Conservation (phyloP, 2,113 vertebrate species). For the Python bivittatus region DNA sequence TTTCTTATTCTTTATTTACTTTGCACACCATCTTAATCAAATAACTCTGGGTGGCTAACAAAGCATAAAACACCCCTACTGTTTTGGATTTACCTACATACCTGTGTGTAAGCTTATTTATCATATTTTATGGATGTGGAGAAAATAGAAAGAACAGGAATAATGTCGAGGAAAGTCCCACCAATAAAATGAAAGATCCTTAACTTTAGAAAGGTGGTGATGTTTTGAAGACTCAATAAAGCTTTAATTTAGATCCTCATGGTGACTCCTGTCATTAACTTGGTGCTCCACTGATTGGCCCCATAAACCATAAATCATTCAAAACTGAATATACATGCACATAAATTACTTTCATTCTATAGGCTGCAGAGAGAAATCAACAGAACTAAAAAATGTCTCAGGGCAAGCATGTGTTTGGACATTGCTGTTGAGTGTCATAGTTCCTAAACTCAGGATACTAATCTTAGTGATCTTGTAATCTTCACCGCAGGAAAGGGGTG, state of each 20-base stretch:
- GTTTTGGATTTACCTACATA: background rate
- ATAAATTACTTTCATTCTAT: background rate
- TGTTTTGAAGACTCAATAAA: background rate
- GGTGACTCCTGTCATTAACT: slow-evolving; percentile 1
- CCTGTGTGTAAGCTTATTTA: background rate
- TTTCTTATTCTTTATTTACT: background rate
- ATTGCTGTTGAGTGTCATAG: background rate
- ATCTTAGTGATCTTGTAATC: background rate
- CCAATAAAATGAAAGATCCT: background rate
- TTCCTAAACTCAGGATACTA: background rate
- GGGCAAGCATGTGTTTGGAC: background rate
- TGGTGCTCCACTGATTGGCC: background rate
- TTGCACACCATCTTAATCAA: background rate
- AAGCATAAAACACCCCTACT: background rate
- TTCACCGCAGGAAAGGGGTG: background rate
- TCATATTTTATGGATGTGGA: background rate
- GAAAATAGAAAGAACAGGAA: background rate
- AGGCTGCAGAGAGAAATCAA: background rate
- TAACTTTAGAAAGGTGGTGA: background rate
- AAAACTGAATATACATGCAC: background rate
- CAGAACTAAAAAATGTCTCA: background rate
- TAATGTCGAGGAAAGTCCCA: background rate
- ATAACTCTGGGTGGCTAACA: background rate
- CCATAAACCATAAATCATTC: slow-evolving; percentile 11
- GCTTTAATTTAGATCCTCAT: background rate